A percentile compares a stretch with the other conserved stretches of the same genome.
These are phyloP conservation scores for Hydrochoerus hydrochaeris DNA, from an alignment of 2,113 vertebrate species.

Conservation along the genomic window DNA sequence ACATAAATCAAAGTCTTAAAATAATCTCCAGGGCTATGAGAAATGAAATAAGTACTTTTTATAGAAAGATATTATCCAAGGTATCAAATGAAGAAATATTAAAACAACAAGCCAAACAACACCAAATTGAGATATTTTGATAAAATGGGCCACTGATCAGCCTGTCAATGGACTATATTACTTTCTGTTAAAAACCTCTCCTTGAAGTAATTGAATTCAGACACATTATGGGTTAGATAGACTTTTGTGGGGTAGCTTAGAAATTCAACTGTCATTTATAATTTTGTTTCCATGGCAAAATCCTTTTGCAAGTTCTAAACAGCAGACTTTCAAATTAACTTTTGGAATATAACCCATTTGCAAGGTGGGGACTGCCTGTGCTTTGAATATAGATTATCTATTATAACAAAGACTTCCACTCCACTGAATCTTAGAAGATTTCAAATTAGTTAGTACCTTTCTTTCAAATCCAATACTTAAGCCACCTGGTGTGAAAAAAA, in stretches of 20 bases:
- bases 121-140: constrained; percentile 35
- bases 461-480: constrained; percentile 62
- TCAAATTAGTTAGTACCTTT: constrained; percentile 69
- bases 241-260: constrained; percentile 58
- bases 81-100: constrained; percentile 46
- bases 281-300: constrained; percentile 74
- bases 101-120: constrained; percentile 28
- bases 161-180: constrained; percentile 33
- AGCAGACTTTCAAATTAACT: constrained; percentile 74
- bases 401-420: constrained; percentile 56
- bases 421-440: constrained; percentile 53
- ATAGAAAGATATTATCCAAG: constrained; percentile 31
- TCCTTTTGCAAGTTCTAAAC: constrained; percentile 72
- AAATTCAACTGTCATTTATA: constrained; percentile 74
- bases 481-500: constrained; percentile 52
- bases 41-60: constrained; percentile 36
- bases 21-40: constrained; percentile 40
- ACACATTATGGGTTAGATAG: constrained; percentile 49
- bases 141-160: constrained; percentile 14
- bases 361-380: constrained; percentile 55
- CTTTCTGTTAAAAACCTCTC: constrained; percentile 58
- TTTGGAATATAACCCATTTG: constrained; percentile 73
- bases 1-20: constrained; percentile 40
- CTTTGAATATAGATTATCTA: constrained; percentile 70
- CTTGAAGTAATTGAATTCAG: constrained; percentile 66